Conservation (phyloP, 2,113 vertebrate genomes). For the Eurystomus gularis region DNA sequence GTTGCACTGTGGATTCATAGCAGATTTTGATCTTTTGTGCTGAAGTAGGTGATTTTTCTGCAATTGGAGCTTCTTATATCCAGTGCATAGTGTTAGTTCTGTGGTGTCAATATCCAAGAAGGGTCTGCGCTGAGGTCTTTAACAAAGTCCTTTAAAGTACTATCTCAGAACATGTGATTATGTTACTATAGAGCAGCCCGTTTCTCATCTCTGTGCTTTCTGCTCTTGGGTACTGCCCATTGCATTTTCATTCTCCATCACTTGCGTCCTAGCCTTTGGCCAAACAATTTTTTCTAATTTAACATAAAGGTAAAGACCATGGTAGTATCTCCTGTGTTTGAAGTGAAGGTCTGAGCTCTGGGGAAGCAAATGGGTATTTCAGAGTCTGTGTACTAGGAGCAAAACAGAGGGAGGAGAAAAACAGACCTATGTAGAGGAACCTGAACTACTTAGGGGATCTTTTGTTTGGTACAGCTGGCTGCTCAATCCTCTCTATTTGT, state of each 20-base stretch:
- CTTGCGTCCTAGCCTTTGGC: not conserved
- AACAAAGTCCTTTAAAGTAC: not conserved
- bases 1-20: not conserved
- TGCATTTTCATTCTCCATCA: not conserved
- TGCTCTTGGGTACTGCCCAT: not conserved
- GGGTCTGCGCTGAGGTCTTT: not conserved
- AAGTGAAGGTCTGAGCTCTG: not conserved
- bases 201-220: not conserved
- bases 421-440: not conserved
- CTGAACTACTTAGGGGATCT: not conserved
- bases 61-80: not conserved
- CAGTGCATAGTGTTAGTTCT: rapidly evolving
- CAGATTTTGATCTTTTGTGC: not conserved
- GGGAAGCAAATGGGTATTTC: not conserved
- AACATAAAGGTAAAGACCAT: not conserved
- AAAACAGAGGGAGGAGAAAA: not conserved
- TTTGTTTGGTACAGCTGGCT: not conserved
- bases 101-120: not conserved
- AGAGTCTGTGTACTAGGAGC: not conserved
- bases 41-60: not conserved
- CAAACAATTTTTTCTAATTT: not conserved
- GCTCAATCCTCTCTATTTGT: not conserved
- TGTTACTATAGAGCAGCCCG: not conserved
- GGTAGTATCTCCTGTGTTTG: not conserved
- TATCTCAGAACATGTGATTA: not conserved